Base-by-base conservation (phyloP, 2,113 vertebrate genomes). In the Corvus hawaiiensis region DNA sequence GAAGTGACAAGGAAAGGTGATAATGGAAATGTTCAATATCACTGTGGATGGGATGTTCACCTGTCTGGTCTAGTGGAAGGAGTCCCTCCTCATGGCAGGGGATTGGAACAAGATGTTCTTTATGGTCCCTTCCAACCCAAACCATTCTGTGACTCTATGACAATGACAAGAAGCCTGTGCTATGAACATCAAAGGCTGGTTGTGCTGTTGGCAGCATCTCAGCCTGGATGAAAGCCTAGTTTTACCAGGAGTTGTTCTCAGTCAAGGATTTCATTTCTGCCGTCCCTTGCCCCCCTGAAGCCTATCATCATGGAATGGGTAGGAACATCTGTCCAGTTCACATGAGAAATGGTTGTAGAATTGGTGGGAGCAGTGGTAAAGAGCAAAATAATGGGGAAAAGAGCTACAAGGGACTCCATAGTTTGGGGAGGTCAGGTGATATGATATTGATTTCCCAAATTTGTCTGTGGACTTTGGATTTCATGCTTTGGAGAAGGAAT, bases 301-400 rank as follows among this genome's bases (percentile, higher is more conserved):
- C 19, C 43, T 37, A 1, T 24, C 11, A 51, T 62, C 41, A 46
- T 2, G 2, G 26, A 76, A 66, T 11, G 26, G 41, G 32, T 16
- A 85, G 71, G 59, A 74, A 55, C 0, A 0, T 10, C 39, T 58
- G 14, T 27, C 11, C 1, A 3, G 10, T 16, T 83, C 18, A 23
- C 26, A n/a, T 11, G 62, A 64, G 61, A 82, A 54, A 4, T 32
- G 23, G 3, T 3, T 58, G 20, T 9, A 46, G 62, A 75, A 49
- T 2, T 46, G 32, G 35, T 26, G 23, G 24, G 33, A 80, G 43
- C 35, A 58, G 28, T 14, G 17, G 7, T 16, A 75, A 64, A 66
- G 13, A 35, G 51, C 61, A 66, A 56, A 48, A 52, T 8, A 48
- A 51, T 11, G 33, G 32, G 35, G 19, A 17, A 56, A 83, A 37